Evolutionary conservation across 2,888 invertebrate genomes (phyloP), one percentile per base, ranked within the genome.

Genomic region (Ophion slaviceki): DNA sequence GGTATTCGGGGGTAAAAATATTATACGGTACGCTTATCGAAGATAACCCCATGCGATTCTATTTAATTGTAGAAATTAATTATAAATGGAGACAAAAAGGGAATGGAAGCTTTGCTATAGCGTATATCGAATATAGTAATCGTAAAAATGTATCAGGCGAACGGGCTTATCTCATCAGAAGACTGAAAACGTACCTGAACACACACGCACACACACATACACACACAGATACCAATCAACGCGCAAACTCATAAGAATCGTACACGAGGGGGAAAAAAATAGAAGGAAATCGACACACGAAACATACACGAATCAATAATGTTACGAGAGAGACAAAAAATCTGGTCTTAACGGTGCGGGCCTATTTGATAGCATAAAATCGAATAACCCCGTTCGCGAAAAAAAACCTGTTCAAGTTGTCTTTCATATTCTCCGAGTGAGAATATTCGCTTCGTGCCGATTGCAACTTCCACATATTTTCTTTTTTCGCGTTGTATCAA

Each of bases 101-200:
- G 24, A 36, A 72, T 32, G 24, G 40, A 72, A 82, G 28, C 47
- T 78, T 70, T 57, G 67, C 74, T 75, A 28, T 78, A 68, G 72
- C 53, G 53, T 68, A 70, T 75, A 62, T 57, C 67, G 71, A 77
- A 24, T 36, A 53, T 64, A 77, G 75, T 57, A 40, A 40, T 14
- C 59, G 45, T 36, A 68, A 70, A 68, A 70, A 66, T 53, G 20
- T 66, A 66, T 66, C 67, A 61, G 75, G 61, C 85, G 82, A 85
- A 82, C 82, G 85, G 85, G 82, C 62, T 85, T 82, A 80, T 59
- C 75, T 84, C 80, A 89, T 90, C 87, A 90, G 90, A 92, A 92
- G 92, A 92, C 92, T 92, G 92, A 92, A 90, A 90, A 91, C 78
- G 92, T 92, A 92, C 92, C 92, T 92, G 92, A 91, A 89, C 71